Evolutionary conservation across 2,113 vertebrate genomes (phyloP).

Genomic region (Equus quagga): DNA sequence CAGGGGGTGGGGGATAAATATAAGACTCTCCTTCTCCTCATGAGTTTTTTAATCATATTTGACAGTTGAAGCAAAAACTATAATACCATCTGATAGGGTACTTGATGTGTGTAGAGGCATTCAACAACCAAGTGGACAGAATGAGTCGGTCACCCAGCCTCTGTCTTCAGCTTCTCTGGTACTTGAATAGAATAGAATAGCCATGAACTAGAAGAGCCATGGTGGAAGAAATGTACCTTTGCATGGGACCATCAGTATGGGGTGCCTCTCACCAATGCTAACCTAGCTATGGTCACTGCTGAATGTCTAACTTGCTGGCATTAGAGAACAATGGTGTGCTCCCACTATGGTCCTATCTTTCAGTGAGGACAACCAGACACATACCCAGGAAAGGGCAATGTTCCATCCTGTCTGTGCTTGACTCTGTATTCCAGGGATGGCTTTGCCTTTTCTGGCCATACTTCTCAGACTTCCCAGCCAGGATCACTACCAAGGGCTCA

Average conservation of each 20-base stretch:
- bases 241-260: not conserved
- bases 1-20: not conserved
- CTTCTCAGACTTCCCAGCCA: not conserved
- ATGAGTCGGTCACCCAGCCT: not conserved
- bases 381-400: not conserved
- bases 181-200: not conserved
- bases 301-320: not conserved
- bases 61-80: not conserved
- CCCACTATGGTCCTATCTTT: not conserved
- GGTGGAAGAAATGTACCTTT: not conserved
- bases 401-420: not conserved
- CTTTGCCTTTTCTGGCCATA: not conserved
- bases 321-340: not conserved
- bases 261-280: not conserved
- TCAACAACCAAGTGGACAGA: not conserved
- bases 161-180: not conserved
- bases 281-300: not conserved
- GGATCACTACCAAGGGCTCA: not conserved
- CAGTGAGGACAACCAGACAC: not conserved
- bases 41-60: not conserved
- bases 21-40: not conserved
- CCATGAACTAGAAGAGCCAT: not conserved
- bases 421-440: not conserved
- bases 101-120: not conserved
- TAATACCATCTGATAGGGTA: not conserved